Base-by-base conservation (phyloP, 2,797 vertebrate species). In the Columba guinea region DNA sequence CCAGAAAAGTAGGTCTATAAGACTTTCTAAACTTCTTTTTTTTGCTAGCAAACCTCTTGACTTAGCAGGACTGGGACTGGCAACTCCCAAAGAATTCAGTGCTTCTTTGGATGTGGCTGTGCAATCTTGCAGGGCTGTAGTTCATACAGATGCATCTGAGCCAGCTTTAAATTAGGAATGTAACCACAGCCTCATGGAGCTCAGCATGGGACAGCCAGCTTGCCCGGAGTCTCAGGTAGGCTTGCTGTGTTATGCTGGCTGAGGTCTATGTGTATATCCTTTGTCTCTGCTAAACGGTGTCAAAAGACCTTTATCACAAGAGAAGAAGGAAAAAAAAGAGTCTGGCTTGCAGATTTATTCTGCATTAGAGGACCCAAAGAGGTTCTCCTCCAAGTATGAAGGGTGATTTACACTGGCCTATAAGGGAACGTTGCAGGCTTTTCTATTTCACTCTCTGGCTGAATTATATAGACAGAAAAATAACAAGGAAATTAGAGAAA, bases 161-260 rank as follows among this genome's bases (percentile, higher is more conserved):
- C 18, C 51, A 79, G 65, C 46, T 93, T 71, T 84, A 71, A 75
- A 62, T 84, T 60, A 73, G 59, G 27, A 69, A 13, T 4, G 18
- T 34, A 34, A 20, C 35, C 18, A 27, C 5, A 34, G 34, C 2
- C 0, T 51, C 15, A 12, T 0, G 2, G 46, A 82, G 37, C 48
- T 87, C 68, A 62, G 49, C 44, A 62, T 11, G 48, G 48, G 55
- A 34, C 32, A 64, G 5, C 9, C 13, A 7, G 22, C 51, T 62
- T 59, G 28, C 49, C 48, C 4, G 4, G 7, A 21, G 80, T 83
- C 71, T 89, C 87, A 60, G 71, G 82, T 70, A 37, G 56, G n/a
- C 75, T 90, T 68, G 14, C 69, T 64, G 46, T 15, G 10, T 73
- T 84, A 5, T 0, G 3, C 24, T 74, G 68, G 20, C 60, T 77